Percentiles rank a stretch among this genome's conserved stretches.
Conservation (phyloP, 2,113 vertebrate genomes). For the Rhagologus leucostigma region DNA sequence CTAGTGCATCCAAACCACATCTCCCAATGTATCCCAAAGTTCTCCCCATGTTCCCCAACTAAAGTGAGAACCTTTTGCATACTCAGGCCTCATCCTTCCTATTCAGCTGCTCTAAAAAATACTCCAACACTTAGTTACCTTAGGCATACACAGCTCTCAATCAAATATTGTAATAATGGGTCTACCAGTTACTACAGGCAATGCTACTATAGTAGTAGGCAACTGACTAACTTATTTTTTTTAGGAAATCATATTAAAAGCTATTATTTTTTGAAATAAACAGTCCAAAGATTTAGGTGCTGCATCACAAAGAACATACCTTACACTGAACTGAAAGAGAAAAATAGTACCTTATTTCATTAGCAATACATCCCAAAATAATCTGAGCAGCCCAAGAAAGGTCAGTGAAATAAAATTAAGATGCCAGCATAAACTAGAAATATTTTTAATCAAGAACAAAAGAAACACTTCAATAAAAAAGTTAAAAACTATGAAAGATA, state of each 20-base stretch:
- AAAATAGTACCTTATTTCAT: not conserved
- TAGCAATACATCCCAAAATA: not conserved
- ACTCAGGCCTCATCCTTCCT: not conserved
- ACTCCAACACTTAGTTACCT: not conserved
- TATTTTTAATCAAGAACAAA: not conserved
- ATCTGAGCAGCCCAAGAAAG: not conserved
- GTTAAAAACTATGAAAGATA: not conserved
- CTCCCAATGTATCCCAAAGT: fast-evolving
- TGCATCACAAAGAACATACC: not conserved
- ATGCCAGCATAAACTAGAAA: not conserved
- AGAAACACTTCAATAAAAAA: not conserved
- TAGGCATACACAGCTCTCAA: not conserved
- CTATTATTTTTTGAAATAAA: not conserved
- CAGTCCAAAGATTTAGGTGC: not conserved
- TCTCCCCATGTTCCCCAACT: fast-evolving
- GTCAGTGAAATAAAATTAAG: not conserved
- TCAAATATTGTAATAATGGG: not conserved
- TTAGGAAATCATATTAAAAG: not conserved
- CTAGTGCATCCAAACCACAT: not conserved
- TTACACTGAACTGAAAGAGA: not conserved
- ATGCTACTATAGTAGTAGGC: not conserved
- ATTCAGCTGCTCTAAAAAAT: not conserved
- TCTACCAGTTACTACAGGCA: not conserved
- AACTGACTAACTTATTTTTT: not conserved
- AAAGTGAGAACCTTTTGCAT: not conserved